phyloP scores from a whole-genome alignment of 2,797 vertebrate species.

The Poecilia gillii region DNA sequence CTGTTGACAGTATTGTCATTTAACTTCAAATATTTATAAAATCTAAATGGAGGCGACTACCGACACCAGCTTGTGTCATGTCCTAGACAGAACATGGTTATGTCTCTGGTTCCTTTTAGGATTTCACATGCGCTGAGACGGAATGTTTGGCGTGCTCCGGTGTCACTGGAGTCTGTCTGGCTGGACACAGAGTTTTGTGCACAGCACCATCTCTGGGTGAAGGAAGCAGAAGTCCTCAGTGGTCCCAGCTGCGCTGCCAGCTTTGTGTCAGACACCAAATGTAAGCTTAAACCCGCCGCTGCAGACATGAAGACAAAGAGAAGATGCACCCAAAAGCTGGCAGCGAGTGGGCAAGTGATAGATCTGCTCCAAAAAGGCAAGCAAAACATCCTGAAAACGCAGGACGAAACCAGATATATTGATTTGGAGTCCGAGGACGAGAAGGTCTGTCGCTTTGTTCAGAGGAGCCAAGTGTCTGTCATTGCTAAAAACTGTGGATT shows the following conservation, averaged over 20 bases:
- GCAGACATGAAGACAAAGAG: constrained; percentile 54
- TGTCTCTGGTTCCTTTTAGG: constrained; percentile 65
- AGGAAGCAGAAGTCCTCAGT: constrained; percentile 36
- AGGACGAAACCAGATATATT: constrained; percentile 69
- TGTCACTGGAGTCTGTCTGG: constrained; percentile 48
- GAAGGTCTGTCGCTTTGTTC: constrained; percentile 43
- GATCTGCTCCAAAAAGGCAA: constrained; percentile 35
- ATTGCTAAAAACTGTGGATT: constrained; percentile 19
- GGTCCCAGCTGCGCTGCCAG: constrained; percentile 37
- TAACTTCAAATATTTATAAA: not conserved
- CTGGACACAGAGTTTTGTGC: constrained; percentile 26
- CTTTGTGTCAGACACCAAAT: constrained; percentile 22
- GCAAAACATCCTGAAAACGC: constrained; percentile 30
- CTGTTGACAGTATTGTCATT: not conserved
- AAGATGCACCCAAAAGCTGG: constrained; percentile 40
- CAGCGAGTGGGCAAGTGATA: constrained; percentile 23
- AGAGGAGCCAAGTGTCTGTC: constrained; percentile 46
- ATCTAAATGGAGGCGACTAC: not conserved
- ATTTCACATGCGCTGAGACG: constrained; percentile 48
- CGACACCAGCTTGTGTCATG: constrained; percentile 30
- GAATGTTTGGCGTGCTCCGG: constrained; percentile 59
- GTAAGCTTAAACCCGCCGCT: not conserved
- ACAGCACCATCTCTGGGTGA: constrained; percentile 24
- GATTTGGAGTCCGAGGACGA: constrained; percentile 43
- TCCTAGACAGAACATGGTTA: constrained; percentile 48